Base-by-base conservation (phyloP, 2,113 vertebrate genomes). In the Erpornis zantholeuca region DNA sequence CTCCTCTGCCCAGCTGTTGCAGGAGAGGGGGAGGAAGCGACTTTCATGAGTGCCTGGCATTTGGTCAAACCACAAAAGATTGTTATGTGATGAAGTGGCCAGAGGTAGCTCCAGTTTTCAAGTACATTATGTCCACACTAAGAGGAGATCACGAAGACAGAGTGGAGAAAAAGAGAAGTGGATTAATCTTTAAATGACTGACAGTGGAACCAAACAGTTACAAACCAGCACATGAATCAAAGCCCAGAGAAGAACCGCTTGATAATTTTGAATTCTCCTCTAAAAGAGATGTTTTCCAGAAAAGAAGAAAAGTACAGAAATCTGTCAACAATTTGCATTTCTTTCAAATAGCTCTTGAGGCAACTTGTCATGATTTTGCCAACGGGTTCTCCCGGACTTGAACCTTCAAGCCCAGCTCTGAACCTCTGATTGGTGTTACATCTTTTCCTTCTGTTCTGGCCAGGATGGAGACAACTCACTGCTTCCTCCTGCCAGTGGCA, bases 21-120 rank as follows among this genome's bases (percentile, higher is more conserved):
- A 71, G 66, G 27, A 14, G 25, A 52, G 21, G 45, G 8, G 35
- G 33, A 71, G 10, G 22, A 8, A 82, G 29, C 4, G 4, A 29
- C 11, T 60, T 21, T 35, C 1, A 2, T 36, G 44, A 19, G 19
- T 60, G 35, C 19, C 24, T 44, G 57, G 27, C 0, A 0, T 63
- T 36, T 22, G 33, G 47, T 83, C 47, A 53, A 63, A 63, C 17
- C 56, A 45, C 1, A 1, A 53, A 17, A 45, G 8, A 13, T 27
- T 72, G 50, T 69, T 82, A 61, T 2, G 17, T n/a, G 57, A 76
- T 60, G 49, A 86, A 70, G 24, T 0, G 0, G 18, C 21, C 71
- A 40, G 12, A 76, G 50, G 53, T 35, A 82, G 33, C 49, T 77
- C 53, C 66, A 76, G n/a, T 80, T 91, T 91, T 70, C 63, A 65